Evolutionary conservation across 2,797 vertebrate genomes (phyloP), one percentile per base, ranked within the genome.

Genomic region (Myotis vivesi): DNA sequence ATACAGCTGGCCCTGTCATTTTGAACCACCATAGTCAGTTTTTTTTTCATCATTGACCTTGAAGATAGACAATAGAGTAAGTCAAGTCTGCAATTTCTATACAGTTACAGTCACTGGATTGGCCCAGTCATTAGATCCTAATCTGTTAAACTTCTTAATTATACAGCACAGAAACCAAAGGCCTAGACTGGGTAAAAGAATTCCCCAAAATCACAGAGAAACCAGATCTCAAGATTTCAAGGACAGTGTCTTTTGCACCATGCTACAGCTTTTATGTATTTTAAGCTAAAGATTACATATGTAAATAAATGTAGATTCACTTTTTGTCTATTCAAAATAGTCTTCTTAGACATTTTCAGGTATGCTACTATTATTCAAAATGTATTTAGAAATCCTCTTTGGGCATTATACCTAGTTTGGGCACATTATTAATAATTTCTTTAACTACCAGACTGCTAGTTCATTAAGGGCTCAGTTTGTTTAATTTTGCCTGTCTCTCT

Each of bases 1-100:
- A 76, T 30, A 89, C 72, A 95, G 57, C 46, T 90, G 76, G 12
- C 19, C 5, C 36, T 89, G 84, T 76, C 94, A 72, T 68, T 95
- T 93, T 81, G 86, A 71, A 93, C 6, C 71, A 75, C n/a, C 22
- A 41, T 17, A 15, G 15, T 41, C 59, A n/a, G 10, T 17, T 68
- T 57, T 59, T 59, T 44, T 92, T 64, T 28, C 25, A 69, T 36
- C 12, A 53, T 5, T 69, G 89, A 94, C 85, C n/a, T 94, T 88
- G 51, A 11, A 15, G 36, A 46, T 25, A n/a, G 41, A 84, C 23
- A 94, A 55, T 10, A 71, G 25, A 90, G 51, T 28, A 76, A 90
- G 33, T 87, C 38, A 89, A 62, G 17, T 68, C 15, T 73, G 15
- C 2, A 46, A 71, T 68, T 68, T 94, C 62, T 51, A 23, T 20